phyloP scores from a whole-genome alignment of 1,140 invertebrate species.

The Drosophila tropicalis region DNA sequence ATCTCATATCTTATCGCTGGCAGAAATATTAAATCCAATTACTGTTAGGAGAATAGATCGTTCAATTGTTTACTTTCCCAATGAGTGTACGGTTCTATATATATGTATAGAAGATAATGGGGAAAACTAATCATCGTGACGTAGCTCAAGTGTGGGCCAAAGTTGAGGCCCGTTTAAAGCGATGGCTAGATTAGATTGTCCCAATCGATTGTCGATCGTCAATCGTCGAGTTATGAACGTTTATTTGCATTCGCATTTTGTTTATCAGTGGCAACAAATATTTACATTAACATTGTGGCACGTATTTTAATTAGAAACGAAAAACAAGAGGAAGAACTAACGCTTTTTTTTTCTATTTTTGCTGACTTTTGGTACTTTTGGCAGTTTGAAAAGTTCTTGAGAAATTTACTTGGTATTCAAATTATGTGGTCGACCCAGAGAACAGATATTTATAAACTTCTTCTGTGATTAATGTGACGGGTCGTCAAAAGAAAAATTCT shows the following conservation, averaged over 20 bases:
- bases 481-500: neutral
- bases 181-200: slow-evolving; percentile 1
- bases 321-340: neutral
- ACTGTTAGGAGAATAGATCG: neutral
- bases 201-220: neutral
- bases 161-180: neutral
- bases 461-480: slow-evolving; percentile 5
- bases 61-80: slow-evolving; percentile 12
- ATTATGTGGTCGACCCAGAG: neutral
- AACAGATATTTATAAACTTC: neutral
- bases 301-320: slow-evolving; percentile 5
- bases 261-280: slow-evolving; percentile 4
- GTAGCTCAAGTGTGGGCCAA: slow-evolving; percentile 7
- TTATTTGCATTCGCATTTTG: neutral
- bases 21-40: slow-evolving; percentile 17
- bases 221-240: neutral
- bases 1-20: slow-evolving; percentile 8
- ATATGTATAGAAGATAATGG: slow-evolving; percentile 27
- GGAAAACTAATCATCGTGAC: neutral
- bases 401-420: neutral
- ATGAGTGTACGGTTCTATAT: slow-evolving; percentile 8
- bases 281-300: neutral
- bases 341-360: neutral
- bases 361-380: neutral
- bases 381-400: neutral